Base-by-base conservation (phyloP, 2,888 invertebrate genomes). In the Hanleya hanleyi region DNA sequence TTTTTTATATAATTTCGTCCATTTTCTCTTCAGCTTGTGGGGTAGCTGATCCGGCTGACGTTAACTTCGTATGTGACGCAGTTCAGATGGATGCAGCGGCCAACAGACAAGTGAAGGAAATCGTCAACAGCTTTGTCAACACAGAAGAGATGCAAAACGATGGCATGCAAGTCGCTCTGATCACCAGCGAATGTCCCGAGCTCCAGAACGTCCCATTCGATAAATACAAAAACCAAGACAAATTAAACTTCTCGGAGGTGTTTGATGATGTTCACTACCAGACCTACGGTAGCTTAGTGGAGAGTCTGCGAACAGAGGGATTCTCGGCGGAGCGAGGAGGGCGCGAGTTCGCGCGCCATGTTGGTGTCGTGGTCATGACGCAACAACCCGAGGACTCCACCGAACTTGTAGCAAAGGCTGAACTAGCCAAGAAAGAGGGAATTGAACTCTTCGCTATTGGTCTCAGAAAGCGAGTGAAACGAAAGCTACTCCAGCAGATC, bases 141-240 rank as follows among this genome's bases (percentile, higher is more conserved):
- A 22, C 38, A 1, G 64, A 64, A 29, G 35, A n/a, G 36, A 64
- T 64, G 35, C 35, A 37, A 26, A 35, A 64, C 37, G 64, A 64
- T 15, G 64, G 38, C 1, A 64, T 64, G 64, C 64, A 37, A 26
- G 64, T 64, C 1, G 64, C 37, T 15, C 18, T 64, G 5, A 37
- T 37, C 35, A 64, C 64, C 18, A 64, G 64, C 64, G 64, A 64
- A n/a, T 64, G 64, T 64, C 64, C 64, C 3, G 64, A 64, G 29
- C 9, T 64, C 12, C 35, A 26, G 3, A 37, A 37, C 35, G 35
- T 64, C 37, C 37, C 64, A 15, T 64, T 64, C n/a, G 18, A 18
- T 37, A 26, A 3, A 1, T 64, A 64, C 64, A n/a, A 35, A 26
- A 37, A 9, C 35, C 18, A 35, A 18, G 29, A 57, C 57, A 26